Percentiles rank a stretch among this genome's conserved stretches.
phyloP scores from a whole-genome alignment of 53 echinoderm and acorn worm species.

The Temnopleurus reevesii region DNA sequence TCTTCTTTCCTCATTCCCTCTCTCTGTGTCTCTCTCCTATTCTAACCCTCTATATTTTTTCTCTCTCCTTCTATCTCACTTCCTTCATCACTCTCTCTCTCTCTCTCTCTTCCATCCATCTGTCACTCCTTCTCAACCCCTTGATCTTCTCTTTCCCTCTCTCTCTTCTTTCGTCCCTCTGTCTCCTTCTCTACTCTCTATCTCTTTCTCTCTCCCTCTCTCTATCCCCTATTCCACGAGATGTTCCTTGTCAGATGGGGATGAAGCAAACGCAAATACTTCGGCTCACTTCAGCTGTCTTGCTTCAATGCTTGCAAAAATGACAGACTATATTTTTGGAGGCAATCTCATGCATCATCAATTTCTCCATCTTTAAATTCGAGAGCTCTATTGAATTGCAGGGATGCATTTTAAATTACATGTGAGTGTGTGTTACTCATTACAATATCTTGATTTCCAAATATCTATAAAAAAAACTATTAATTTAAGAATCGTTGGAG shows the following conservation, averaged over 20 bases:
- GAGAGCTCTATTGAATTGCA: neutral
- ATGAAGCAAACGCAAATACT: neutral
- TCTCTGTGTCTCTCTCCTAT: too few species aligned
- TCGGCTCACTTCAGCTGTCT: neutral
- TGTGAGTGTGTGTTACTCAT: too few species aligned
- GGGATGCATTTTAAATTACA: neutral
- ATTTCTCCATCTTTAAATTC: slow-evolving; percentile 17
- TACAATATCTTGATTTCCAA: too few species aligned
- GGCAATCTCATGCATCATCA: neutral
- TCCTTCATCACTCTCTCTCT: neutral
- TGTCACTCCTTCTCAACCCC: too few species aligned
- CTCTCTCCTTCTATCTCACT: too few species aligned
- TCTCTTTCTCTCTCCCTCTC: neutral
- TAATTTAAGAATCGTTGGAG: too few species aligned
- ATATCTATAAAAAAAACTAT: too few species aligned
- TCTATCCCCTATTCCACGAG: neutral
- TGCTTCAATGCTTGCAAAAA: neutral
- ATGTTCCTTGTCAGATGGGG: neutral
- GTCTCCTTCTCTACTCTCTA: too few species aligned
- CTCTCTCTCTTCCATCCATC: too few species aligned
- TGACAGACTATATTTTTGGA: slow-evolving; percentile 37
- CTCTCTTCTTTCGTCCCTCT: neutral
- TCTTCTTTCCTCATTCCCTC: too few species aligned
- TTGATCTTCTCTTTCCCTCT: neutral
- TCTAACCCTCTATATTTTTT: too few species aligned